A percentile compares a stretch with the other conserved stretches of the same genome.
Conservation (phyloP, 2,888 invertebrate genomes). For the Lepidocyrtinus sp. region DNA sequence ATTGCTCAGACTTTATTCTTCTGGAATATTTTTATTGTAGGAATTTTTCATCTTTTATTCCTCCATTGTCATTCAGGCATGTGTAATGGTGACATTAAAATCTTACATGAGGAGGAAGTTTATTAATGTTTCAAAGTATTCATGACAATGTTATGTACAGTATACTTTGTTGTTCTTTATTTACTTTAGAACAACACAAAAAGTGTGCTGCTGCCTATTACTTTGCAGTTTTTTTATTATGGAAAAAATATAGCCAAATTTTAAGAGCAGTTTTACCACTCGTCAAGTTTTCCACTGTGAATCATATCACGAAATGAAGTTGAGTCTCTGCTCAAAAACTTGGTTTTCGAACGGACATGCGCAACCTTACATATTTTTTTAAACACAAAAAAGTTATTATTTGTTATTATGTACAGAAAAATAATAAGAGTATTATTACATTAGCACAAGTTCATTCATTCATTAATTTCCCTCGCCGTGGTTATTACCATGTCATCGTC, state of each 20-base stretch:
- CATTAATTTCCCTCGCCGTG: slow-evolving; percentile 41
- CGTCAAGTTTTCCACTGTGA: neutral
- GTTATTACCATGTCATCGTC: slow-evolving; percentile 57
- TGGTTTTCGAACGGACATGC: neutral
- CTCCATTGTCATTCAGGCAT: neutral
- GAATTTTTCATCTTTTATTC: neutral
- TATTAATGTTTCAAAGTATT: neutral
- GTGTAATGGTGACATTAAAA: slow-evolving; percentile 3
- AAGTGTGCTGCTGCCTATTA: too few species aligned
- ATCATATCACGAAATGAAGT: neutral
- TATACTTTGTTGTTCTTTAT: neutral
- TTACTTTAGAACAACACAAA: neutral
- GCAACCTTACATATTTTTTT: neutral
- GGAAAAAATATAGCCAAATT: too few species aligned
- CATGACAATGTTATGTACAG: slow-evolving; percentile 2
- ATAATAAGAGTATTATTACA: slow-evolving; percentile 29
- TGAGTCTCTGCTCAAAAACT: neutral
- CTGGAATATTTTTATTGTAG: slow-evolving; percentile 6
- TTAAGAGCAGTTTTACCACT: neutral
- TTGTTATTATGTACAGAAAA: neutral
- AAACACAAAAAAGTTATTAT: neutral
- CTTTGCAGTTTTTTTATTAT: too few species aligned
- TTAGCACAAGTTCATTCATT: slow-evolving; percentile 49
- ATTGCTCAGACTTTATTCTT: neutral
- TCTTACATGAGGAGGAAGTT: neutral